Evolutionary conservation across 2,888 invertebrate genomes (phyloP).

Genomic region (Epinotia nisella): DNA sequence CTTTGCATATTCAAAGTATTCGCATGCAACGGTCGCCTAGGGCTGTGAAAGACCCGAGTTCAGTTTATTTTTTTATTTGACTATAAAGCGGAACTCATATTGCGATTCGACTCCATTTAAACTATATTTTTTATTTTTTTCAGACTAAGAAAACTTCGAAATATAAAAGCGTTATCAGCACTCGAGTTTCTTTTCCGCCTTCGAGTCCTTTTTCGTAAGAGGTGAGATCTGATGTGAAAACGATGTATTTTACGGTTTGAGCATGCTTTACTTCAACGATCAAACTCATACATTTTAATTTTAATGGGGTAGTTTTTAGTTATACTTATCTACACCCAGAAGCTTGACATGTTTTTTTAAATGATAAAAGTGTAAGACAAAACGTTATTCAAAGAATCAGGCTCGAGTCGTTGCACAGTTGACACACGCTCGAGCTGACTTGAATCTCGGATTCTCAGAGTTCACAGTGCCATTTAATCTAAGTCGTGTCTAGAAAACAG

Average conservation of each 20-base stretch:
- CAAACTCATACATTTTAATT: too few species aligned
- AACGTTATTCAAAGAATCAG: not conserved
- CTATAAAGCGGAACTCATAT: not conserved
- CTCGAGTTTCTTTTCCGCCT: too few species aligned
- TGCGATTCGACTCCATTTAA: not conserved
- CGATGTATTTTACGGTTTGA: too few species aligned
- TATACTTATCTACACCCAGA: too few species aligned
- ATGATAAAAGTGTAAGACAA: not conserved
- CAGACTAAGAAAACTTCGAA: not conserved
- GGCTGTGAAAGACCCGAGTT: not conserved
- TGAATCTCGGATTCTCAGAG: not conserved
- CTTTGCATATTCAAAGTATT: conserved; percentile 34
- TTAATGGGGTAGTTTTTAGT: too few species aligned
- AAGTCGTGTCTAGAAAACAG: not conserved
- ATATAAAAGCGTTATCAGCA: too few species aligned
- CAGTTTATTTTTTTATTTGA: not conserved
- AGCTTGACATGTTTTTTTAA: not conserved
- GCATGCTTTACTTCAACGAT: too few species aligned
- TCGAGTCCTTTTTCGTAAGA: too few species aligned
- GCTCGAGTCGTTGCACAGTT: not conserved
- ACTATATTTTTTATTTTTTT: too few species aligned
- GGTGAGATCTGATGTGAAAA: too few species aligned
- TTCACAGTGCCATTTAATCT: not conserved
- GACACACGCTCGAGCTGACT: not conserved
- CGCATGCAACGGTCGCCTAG: conserved; percentile 27